A percentile compares a stretch with the other conserved stretches of the same genome.
These are phyloP conservation scores for Tragopan temminckii DNA, from an alignment of 2,797 vertebrate genomes.

Conservation along the genomic window DNA sequence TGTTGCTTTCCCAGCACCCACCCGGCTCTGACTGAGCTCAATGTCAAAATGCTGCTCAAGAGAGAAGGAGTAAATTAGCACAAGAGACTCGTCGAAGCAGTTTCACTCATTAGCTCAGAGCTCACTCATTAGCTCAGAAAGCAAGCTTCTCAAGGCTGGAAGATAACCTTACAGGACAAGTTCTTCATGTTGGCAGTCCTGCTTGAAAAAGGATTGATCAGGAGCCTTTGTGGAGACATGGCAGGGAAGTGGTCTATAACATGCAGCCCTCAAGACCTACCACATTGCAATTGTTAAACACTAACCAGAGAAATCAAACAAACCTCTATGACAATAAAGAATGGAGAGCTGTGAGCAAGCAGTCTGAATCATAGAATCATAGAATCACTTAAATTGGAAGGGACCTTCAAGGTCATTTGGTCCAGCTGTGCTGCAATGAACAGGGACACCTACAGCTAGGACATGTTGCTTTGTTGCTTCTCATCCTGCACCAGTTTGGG, in stretches of 20 bases:
- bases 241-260: background rate
- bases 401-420: no score
- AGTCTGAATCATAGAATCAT: no score
- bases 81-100: background rate
- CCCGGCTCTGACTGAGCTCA: constrained; percentile 14
- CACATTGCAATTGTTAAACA: background rate
- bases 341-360: background rate
- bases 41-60: constrained; percentile 30
- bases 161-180: background rate
- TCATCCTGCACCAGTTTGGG: background rate
- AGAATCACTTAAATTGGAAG: no score
- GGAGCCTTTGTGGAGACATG: background rate
- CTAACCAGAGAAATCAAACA: background rate
- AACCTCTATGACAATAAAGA: background rate
- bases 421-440: no score
- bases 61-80: constrained; percentile 10
- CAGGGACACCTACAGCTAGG: no score
- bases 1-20: background rate
- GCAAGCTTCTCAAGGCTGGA: background rate
- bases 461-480: background rate
- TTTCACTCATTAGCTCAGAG: background rate
- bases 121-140: background rate
- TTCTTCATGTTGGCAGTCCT: background rate
- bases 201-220: background rate
- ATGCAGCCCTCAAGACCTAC: background rate